Conservation (phyloP, 2,888 invertebrate species). For the Limnephilus marmoratus region DNA sequence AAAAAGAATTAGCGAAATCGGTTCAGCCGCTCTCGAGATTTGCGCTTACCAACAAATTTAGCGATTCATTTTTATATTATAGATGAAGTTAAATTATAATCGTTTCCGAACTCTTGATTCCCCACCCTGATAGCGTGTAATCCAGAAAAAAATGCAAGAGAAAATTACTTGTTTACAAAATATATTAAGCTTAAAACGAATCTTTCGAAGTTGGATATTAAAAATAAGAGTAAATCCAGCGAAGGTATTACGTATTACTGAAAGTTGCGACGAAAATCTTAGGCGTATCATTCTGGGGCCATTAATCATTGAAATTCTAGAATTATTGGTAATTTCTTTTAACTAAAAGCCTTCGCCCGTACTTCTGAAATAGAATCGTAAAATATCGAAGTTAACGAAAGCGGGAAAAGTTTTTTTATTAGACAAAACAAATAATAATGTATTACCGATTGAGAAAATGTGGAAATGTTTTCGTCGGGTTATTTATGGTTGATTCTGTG, state of each 20-base stretch:
- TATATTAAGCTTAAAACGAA: not conserved
- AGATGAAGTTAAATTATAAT: too few relatives aligned
- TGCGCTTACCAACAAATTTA: too few relatives aligned
- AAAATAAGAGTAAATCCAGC: not conserved
- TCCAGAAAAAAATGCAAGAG: not conserved
- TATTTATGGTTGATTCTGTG: not conserved
- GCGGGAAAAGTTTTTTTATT: constrained; percentile 13
- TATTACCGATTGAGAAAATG: not conserved
- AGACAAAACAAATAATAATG: not conserved
- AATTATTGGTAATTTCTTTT: constrained; percentile 10
- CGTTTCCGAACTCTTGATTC: not conserved
- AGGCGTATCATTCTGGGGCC: not conserved
- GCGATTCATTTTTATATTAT: too few relatives aligned
- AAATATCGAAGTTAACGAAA: constrained; percentile 1
- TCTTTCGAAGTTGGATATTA: not conserved
- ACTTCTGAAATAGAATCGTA: not conserved
- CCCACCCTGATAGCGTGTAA: not conserved
- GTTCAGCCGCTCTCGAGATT: too few relatives aligned
- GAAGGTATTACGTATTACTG: not conserved
- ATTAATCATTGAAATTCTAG: not conserved
- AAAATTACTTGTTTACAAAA: not conserved
- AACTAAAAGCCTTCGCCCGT: not conserved
- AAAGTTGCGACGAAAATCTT: constrained; percentile 10
- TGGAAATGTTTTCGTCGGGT: not conserved
- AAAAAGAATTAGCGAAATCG: too few relatives aligned